Evolutionary conservation across 2,113 vertebrate genomes (phyloP).

Genomic region (Crotophaga sulcirostris): DNA sequence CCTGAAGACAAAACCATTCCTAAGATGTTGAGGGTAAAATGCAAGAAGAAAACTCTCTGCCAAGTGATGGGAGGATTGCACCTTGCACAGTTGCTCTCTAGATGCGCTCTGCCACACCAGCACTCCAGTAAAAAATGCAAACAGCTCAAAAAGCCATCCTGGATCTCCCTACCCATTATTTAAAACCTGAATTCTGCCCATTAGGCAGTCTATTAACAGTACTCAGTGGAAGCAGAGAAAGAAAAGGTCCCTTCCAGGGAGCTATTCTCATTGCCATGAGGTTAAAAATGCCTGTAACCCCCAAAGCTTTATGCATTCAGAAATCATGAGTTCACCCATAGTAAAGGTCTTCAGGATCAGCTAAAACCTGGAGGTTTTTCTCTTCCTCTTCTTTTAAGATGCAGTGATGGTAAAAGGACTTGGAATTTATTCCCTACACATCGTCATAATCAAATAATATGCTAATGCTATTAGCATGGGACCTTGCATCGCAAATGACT

Average conservation of each 20-base stretch:
- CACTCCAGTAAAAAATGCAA: background rate
- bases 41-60: background rate
- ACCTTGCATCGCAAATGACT: slow-evolving; percentile 54
- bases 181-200: background rate
- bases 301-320: slow-evolving; percentile 7
- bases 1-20: background rate
- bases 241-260: background rate
- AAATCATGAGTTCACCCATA: background rate
- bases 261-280: background rate
- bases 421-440: slow-evolving; percentile 52
- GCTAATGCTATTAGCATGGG: slow-evolving; percentile 59
- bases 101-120: background rate
- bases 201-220: slow-evolving; percentile 11
- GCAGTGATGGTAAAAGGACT: background rate
- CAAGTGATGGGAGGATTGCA: background rate
- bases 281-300: slow-evolving; percentile 4
- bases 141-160: background rate
- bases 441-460: slow-evolving; percentile 32
- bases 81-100: background rate
- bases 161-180: background rate
- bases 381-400: slow-evolving; percentile 26
- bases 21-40: background rate
- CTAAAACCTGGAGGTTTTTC: slow-evolving; percentile 23
- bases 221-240: background rate
- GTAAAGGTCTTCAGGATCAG: background rate